These are phyloP conservation scores for Elephantulus edwardii DNA, from an alignment of 2,113 vertebrate species.

Conservation along the genomic window DNA sequence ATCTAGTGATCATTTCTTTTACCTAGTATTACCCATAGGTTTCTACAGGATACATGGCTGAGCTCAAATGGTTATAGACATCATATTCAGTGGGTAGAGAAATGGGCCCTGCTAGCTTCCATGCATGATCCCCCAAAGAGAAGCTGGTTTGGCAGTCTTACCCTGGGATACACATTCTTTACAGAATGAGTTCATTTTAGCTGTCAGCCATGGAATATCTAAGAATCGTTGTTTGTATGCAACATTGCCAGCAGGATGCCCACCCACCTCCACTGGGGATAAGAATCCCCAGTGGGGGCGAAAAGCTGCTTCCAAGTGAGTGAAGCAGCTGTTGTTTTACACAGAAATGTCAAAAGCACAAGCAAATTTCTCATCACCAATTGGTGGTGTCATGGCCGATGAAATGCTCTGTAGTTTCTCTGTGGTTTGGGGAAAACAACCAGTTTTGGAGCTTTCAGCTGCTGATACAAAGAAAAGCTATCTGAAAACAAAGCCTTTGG, in stretches of 20 bases:
- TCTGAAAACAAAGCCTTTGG: not conserved
- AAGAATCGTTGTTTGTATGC: slow-evolving; percentile 53
- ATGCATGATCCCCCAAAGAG: slow-evolving; percentile 43
- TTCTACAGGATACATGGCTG: not conserved
- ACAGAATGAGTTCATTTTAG: slow-evolving; percentile 68
- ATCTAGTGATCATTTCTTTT: not conserved
- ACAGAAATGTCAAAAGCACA: slow-evolving; percentile 75
- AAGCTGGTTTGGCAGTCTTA: slow-evolving; percentile 49
- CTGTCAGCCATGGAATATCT: slow-evolving; percentile 69
- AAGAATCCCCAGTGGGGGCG: slow-evolving; percentile 50
- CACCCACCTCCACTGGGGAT: slow-evolving; percentile 76
- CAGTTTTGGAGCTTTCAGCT: slow-evolving; percentile 33
- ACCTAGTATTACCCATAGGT: slow-evolving; percentile 14
- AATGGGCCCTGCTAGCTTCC: not conserved
- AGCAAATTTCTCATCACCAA: slow-evolving; percentile 74
- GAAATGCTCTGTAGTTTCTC: slow-evolving; percentile 54
- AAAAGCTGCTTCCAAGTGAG: slow-evolving; percentile 68
- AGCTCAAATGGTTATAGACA: not conserved
- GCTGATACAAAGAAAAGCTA: not conserved
- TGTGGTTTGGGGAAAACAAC: slow-evolving; percentile 49
- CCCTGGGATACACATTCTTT: slow-evolving; percentile 39
- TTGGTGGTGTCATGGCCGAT: slow-evolving; percentile 70
- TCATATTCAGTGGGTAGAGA: slow-evolving; percentile 12
- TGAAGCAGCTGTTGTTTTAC: slow-evolving; percentile 76
- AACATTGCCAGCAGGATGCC: slow-evolving; percentile 63